These are phyloP conservation scores for Drymonia ruficornis DNA, from an alignment of 2,888 invertebrate species.

Conservation along the genomic window DNA sequence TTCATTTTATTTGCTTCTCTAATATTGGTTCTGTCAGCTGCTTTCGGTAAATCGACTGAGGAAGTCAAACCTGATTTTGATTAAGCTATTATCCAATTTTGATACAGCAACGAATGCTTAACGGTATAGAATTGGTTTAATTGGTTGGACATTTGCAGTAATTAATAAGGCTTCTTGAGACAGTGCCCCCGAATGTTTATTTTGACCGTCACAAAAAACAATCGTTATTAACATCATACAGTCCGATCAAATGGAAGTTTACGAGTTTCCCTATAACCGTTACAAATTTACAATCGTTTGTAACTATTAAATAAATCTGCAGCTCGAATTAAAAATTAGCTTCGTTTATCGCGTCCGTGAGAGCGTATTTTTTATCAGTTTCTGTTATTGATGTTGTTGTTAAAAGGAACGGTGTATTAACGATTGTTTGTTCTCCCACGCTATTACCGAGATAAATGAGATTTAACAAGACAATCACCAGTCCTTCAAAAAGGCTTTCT, in stretches of 20 bases:
- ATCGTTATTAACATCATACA: conserved; percentile 8
- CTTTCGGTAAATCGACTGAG: too few species aligned
- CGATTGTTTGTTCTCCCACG: conserved; percentile 31
- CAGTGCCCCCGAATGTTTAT: conserved; percentile 17
- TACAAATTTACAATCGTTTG: conserved; percentile 67
- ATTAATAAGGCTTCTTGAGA: neutral
- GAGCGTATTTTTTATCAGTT: conserved; percentile 47
- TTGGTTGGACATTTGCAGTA: too few species aligned
- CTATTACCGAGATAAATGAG: conserved; percentile 12
- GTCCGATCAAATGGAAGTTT: conserved; percentile 50
- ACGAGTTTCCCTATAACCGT: conserved; percentile 48
- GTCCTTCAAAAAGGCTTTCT: too few species aligned
- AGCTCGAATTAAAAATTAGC: conserved; percentile 73
- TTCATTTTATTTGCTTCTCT: too few species aligned
- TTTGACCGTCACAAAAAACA: conserved; percentile 30
- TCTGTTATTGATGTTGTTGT: conserved; percentile 36
- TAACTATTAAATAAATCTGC: conserved; percentile 70
- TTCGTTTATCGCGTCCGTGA: conserved; percentile 65
- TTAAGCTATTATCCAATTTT: neutral
- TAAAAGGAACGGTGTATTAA: conserved; percentile 28
- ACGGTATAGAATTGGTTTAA: too few species aligned
- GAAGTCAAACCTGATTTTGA: too few species aligned
- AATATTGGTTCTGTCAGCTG: too few species aligned
- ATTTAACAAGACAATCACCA: conserved; percentile 11
- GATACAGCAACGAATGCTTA: too few species aligned